Conservation (phyloP, 2,888 invertebrate species). For the Cetonia aurata region DNA sequence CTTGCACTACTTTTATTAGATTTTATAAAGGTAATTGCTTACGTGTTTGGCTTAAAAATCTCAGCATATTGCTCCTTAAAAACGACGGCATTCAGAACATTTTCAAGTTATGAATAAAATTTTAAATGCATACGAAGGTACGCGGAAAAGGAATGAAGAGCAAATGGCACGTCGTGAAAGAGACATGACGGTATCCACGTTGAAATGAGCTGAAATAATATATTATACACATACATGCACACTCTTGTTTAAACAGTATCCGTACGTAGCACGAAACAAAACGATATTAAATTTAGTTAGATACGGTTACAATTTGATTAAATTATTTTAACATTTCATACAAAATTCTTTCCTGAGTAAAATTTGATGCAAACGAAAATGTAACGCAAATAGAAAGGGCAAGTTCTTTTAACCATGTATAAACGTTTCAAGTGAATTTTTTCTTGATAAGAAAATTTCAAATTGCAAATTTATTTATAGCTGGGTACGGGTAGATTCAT, state of each 20-base stretch:
- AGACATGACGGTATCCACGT: not conserved
- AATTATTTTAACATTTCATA: conserved; percentile 19
- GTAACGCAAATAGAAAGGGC: conserved; percentile 6
- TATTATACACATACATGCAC: conserved; percentile 2
- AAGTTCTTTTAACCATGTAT: no score
- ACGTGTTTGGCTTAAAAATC: conserved; percentile 9
- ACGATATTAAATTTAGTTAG: conserved; percentile 25
- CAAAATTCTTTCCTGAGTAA: conserved; percentile 1
- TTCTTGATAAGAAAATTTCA: no score
- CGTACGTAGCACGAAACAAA: not conserved
- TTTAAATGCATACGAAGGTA: conserved; percentile 6
- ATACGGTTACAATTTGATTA: conserved; percentile 19
- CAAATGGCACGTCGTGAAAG: not conserved
- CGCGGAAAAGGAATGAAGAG: not conserved
- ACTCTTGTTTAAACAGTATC: not conserved
- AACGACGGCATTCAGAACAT: not conserved
- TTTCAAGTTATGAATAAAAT: conserved; percentile 6
- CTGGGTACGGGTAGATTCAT: no score
- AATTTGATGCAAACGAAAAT: conserved; percentile 16
- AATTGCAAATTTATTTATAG: no score
- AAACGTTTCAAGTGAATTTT: no score
- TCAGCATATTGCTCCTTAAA: not conserved
- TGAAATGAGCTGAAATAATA: not conserved
- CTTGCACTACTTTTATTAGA: no score
- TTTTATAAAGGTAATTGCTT: not conserved